A percentile compares a stretch with the other conserved stretches of the same genome.
Evolutionary conservation across 2,888 invertebrate genomes (phyloP).

Genomic region (Helleia helle): DNA sequence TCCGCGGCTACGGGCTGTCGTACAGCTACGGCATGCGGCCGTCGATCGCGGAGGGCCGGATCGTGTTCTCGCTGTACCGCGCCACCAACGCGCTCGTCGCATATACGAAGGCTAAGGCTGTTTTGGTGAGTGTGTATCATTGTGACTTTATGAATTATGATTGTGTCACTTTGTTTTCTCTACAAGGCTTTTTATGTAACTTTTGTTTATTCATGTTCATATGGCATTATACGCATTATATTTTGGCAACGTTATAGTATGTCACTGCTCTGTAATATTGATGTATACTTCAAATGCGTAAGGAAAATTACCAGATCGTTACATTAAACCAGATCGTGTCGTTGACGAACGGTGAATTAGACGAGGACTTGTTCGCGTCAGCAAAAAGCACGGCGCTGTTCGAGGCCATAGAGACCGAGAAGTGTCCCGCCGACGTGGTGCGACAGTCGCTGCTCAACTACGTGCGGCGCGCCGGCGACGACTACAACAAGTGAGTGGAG

Average conservation of each 20-base stretch:
- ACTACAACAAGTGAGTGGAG: slow-evolving; percentile 81
- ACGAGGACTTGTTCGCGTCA: slow-evolving; percentile 83
- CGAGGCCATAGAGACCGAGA: slow-evolving; percentile 87
- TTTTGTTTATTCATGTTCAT: too few species aligned
- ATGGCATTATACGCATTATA: too few species aligned
- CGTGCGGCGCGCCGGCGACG: slow-evolving; percentile 77
- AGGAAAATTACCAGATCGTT: too few species aligned
- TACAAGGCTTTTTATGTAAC: too few species aligned
- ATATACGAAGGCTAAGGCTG: slow-evolving; percentile 83
- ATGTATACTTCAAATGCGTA: too few species aligned
- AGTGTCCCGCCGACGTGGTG: slow-evolving; percentile 83
- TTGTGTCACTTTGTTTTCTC: too few species aligned
- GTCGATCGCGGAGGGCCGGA: slow-evolving; percentile 78
- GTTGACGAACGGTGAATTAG: slow-evolving; percentile 77
- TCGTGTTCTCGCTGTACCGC: slow-evolving; percentile 82
- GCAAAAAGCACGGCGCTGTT: slow-evolving; percentile 91
- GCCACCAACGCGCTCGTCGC: slow-evolving; percentile 87
- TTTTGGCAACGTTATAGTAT: too few species aligned
- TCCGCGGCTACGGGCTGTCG: slow-evolving; percentile 89
- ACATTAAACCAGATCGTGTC: too few species aligned
- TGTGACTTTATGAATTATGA: too few species aligned
- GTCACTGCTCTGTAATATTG: too few species aligned
- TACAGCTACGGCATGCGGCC: slow-evolving; percentile 83
- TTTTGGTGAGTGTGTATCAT: slow-evolving; percentile 79
- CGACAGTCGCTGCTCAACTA: slow-evolving; percentile 81